These are phyloP conservation scores for Melanchra persicariae DNA, from an alignment of 2,888 invertebrate species.

Conservation along the genomic window DNA sequence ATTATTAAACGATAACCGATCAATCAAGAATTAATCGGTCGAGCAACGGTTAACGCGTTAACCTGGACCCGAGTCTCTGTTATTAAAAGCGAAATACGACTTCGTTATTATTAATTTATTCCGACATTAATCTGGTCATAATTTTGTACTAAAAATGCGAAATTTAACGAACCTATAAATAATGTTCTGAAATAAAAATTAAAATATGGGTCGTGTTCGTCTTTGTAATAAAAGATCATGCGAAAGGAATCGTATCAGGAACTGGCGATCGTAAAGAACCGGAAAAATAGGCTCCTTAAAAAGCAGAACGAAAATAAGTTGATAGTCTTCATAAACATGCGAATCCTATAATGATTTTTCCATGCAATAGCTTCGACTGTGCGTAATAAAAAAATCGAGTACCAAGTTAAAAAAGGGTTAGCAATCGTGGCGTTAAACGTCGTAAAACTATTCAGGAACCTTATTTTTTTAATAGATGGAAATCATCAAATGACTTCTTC, in stretches of 20 bases:
- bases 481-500: too few relatives aligned
- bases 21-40: constrained; percentile 68
- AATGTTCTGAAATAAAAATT: constrained; percentile 32
- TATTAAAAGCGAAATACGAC: constrained; percentile 46
- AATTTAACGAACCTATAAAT: constrained; percentile 34
- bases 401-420: background rate
- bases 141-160: constrained; percentile 36
- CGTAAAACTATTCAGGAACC: background rate
- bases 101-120: constrained; percentile 51
- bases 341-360: constrained; percentile 27
- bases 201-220: constrained; percentile 7
- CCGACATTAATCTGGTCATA: constrained; percentile 36
- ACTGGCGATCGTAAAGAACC: constrained; percentile 45
- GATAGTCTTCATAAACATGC: constrained; percentile 42
- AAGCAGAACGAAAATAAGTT: constrained; percentile 29
- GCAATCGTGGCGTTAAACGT: too few relatives aligned
- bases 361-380: too few relatives aligned
- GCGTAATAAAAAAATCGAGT: background rate
- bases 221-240: constrained; percentile 50
- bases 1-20: constrained; percentile 65
- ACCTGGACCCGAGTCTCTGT: constrained; percentile 62
- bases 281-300: constrained; percentile 31
- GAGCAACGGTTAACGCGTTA: constrained; percentile 69
- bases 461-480: too few relatives aligned
- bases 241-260: constrained; percentile 31